phyloP scores from a whole-genome alignment of 2,888 invertebrate species.

The Agrenia bidenticulata region DNA sequence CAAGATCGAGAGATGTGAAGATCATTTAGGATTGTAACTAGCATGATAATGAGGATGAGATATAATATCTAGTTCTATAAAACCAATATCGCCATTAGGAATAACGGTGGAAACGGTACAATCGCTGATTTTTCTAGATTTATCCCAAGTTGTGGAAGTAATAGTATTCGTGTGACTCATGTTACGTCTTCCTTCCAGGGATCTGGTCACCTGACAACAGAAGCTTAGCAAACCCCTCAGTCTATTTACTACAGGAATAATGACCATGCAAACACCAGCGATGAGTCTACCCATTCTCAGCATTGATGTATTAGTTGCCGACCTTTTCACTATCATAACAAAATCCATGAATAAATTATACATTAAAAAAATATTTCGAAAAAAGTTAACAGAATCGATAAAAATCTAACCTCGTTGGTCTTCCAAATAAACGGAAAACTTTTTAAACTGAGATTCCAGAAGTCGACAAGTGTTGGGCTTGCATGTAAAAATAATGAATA shows the following conservation, averaged over 20 bases:
- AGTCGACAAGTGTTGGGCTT: conserved; percentile 68
- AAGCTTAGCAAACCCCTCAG: conserved; percentile 44
- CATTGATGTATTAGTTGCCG: conserved; percentile 17
- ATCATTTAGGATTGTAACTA: conserved; percentile 3
- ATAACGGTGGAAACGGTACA: conserved; percentile 49
- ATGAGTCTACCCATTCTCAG: conserved; percentile 32
- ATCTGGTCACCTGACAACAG: conserved; percentile 45
- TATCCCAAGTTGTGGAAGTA: conserved; percentile 48
- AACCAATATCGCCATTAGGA: conserved; percentile 43
- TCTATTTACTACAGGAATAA: conserved; percentile 46
- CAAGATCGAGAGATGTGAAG: too few relatives aligned
- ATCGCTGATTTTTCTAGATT: conserved; percentile 50
- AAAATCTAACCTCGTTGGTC: conserved; percentile 34
- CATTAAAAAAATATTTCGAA: neutral
- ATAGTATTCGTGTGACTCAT: conserved; percentile 46
- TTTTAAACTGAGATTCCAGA: conserved; percentile 52
- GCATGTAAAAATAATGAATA: conserved; percentile 84
- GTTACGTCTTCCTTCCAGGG: conserved; percentile 42
- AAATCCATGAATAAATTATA: neutral
- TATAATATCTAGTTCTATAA: conserved; percentile 40
- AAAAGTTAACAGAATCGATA: too few relatives aligned
- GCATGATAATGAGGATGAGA: neutral
- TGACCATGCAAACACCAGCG: conserved; percentile 42
- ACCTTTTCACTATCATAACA: too few relatives aligned
- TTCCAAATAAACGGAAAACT: conserved; percentile 38